A percentile compares a stretch with the other conserved stretches of the same genome.
Conservation (phyloP, 37 sponge, comb jelly and placozoan species). For the Aplysina aerophoba region DNA sequence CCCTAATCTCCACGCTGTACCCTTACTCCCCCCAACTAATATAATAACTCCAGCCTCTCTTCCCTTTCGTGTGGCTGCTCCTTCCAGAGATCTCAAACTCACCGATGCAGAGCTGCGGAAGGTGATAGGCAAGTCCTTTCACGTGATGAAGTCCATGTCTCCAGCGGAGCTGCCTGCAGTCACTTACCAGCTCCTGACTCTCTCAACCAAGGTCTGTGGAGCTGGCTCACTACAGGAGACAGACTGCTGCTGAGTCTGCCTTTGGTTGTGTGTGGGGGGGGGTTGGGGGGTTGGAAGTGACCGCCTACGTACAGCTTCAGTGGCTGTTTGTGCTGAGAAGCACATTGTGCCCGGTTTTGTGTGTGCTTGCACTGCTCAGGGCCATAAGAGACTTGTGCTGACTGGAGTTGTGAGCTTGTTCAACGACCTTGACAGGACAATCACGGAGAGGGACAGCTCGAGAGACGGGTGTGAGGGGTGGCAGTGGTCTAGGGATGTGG, state of each 20-base stretch:
- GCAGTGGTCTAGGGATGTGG: too few species aligned
- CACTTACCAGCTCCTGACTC: slow-evolving; percentile 75
- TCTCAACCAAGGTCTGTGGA: slow-evolving; percentile 48
- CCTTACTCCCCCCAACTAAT: not conserved
- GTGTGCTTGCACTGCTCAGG: slow-evolving; percentile 5
- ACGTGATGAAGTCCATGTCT: slow-evolving; percentile 42
- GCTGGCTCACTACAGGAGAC: not conserved
- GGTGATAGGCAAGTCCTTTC: not conserved
- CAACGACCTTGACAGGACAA: slow-evolving; percentile 46
- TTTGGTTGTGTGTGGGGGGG: too few species aligned
- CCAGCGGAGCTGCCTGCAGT: slow-evolving; percentile 80
- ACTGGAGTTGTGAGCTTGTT: slow-evolving; percentile 61
- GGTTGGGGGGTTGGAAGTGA: too few species aligned
- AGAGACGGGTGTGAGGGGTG: not conserved
- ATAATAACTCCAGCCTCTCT: not conserved
- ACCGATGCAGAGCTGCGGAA: not conserved
- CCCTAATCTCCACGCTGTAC: not conserved
- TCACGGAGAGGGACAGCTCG: not conserved
- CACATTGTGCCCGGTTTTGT: too few species aligned
- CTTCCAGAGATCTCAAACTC: slow-evolving; percentile 29
- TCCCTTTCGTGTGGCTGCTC: not conserved
- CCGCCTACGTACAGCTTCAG: too few species aligned
- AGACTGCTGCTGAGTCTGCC: too few species aligned
- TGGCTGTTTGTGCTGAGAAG: too few species aligned
- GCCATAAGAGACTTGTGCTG: slow-evolving; percentile 65